Evolutionary conservation across 2,113 vertebrate species (phyloP), one percentile per base, ranked within the genome.

Genomic region (Rhynchopsitta pachyrhyncha): DNA sequence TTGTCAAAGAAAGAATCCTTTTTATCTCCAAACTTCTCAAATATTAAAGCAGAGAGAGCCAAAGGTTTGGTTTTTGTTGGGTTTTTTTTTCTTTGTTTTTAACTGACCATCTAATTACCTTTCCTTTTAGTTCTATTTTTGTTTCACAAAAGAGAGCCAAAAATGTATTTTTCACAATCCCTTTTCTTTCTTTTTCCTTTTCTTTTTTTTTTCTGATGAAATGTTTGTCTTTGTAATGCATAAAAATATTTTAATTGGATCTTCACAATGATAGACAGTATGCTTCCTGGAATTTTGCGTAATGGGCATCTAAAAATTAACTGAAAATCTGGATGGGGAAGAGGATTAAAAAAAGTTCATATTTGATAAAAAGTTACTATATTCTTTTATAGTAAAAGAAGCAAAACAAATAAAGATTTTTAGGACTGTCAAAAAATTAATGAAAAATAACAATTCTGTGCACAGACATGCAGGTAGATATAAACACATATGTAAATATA

Each of bases 11-110:
- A 82, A 91, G 28, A 88, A 96, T 57, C 82, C 39, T 31, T 94
- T 95, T 93, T 82, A 93, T 95, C 73, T 91, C 55, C 13, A 88
- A 90, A 90, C 23, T 84, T 93, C 76, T 94, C 66, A 97, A 96
- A 91, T 96, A 94, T 95, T 96, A 92, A 95, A 96, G 86, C 20
- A 86, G 24, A 95, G 42, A 79, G 46, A 93, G 27, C 25, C 49
- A 76, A 76, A 13, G 12, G 10, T 27, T 9, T 50, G 84, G 49
- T 88, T 80, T 91, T 60, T 2, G 49, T 50, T 50, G 13, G 4
- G 13, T 4, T 49, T 14, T 2, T 46, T 49, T 49, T 23, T 49
- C 23, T 70, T 90, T 92, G 17, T 10, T 53, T 89, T 78, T 88
- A 19, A 93, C 76, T 62, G 57, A 42, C 14, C 44, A 91, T 87